Evolutionary conservation across 2,888 invertebrate genomes (phyloP), one percentile per base, ranked within the genome.

Genomic region (Dolichomitus sp.): DNA sequence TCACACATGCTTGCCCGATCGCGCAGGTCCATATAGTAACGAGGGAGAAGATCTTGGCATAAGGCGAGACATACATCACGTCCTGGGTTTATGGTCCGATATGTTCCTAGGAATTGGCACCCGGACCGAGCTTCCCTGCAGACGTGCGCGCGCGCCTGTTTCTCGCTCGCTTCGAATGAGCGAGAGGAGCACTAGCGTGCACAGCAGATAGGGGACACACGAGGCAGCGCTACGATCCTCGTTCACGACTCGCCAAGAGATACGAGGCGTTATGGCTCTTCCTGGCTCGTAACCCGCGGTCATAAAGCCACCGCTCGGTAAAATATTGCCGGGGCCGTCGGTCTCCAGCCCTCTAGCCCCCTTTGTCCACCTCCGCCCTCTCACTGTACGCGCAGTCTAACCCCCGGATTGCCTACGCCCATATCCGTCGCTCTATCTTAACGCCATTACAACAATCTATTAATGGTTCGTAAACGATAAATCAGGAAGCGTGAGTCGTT

Each of bases 251-350:
- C 48, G 59, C 75, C 17, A 73, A 80, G 85, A 90, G 90, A 91
- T 91, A 91, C 89, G 87, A 89, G 88, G 88, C 91, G 91, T 93
- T 93, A 93, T 92, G 92, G 92, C 90, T 92, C 92, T 92, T 93
- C 91, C 93, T 92, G 91, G 90, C 92, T 92, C 92, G 92, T 92
- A 93, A 92, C 92, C 91, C 90, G 89, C 88, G 91, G 90, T 91
- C 92, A 93, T 93, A 93, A 93, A 93, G 92, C 92, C 91, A 93
- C 92, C 91, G 89, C 90, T 87, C 88, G 89, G 86, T 92, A 89
- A 93, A 92, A 93, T 93, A 93, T 92, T 88, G 89, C 89, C 88
- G 87, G 61, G 79, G 88, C 87, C 90, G 86, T 89, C 88, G 87
- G 85, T 69, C 80, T 82, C 86, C 87, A 76, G 68, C 79, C 75